Percentiles rank a stretch among this genome's conserved stretches.
These are phyloP conservation scores for Tenthredo amoena DNA, from an alignment of 2,888 invertebrate genomes.

Conservation along the genomic window DNA sequence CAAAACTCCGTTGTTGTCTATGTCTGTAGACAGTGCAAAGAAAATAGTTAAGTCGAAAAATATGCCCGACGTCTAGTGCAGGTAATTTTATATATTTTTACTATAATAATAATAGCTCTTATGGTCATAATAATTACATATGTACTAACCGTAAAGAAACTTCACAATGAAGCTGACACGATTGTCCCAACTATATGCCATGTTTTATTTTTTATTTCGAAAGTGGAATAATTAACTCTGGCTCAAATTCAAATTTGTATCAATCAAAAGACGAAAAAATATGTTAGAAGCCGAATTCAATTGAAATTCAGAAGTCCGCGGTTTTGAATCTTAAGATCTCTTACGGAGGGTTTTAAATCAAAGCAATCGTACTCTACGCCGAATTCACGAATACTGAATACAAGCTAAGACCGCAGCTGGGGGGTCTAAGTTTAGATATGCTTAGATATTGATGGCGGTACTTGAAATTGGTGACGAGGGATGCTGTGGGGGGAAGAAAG, in stretches of 20 bases:
- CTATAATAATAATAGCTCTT: background rate
- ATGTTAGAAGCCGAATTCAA: background rate
- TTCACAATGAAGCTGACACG: conserved; percentile 90
- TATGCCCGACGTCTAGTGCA: background rate
- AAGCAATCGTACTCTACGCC: conserved; percentile 36
- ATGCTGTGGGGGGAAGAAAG: conserved; percentile 18
- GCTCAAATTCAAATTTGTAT: background rate
- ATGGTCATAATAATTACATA: background rate
- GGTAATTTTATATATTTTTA: background rate
- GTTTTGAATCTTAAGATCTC: background rate
- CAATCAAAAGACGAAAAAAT: background rate
- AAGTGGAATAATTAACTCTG: background rate
- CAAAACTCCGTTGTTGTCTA: conserved; percentile 91
- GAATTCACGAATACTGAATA: conserved; percentile 48
- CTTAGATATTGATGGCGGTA: conserved; percentile 43
- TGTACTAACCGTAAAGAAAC: conserved; percentile 88
- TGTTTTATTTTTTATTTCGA: conserved; percentile 68
- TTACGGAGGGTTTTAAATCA: background rate
- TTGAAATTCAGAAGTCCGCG: background rate
- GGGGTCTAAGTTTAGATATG: conserved; percentile 51
- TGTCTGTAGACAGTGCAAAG: conserved; percentile 81
- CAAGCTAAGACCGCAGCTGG: conserved; percentile 39
- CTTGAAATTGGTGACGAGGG: conserved; percentile 41
- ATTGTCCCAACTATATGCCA: conserved; percentile 93
- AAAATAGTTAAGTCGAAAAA: background rate